Base-by-base conservation (phyloP, 2,888 invertebrate genomes). In the Lymantria dispar region DNA sequence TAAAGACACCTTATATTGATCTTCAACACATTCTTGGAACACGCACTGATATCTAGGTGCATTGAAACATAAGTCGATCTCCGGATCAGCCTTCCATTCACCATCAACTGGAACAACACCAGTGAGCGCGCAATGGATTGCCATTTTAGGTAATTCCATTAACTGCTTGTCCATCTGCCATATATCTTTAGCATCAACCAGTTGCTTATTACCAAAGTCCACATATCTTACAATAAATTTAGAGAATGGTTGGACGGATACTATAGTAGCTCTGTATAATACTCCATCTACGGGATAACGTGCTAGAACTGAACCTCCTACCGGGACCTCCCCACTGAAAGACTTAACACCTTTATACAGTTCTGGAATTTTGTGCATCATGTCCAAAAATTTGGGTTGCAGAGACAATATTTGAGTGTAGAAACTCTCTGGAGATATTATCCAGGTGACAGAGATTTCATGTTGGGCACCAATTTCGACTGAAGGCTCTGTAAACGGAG, bases 191-290 rank as follows among this genome's bases (percentile, higher is more conserved):
- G 89, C 86, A 43, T 93, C 92, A 0, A 96, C 94, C 0, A 93
- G 84, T 39, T 94, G 93, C 50, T 92, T 92, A 69, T 96, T 96
- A 3, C 96, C 96, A 65, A 95, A 96, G 79, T 96, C 96, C 0
- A 96, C 92, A 70, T 95, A 96, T 29, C 93, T 92, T 0, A 96
- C 95, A 50, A 94, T 92, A 75, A 93, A 94, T 63, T 93, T 93
- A 0, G 92, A 91, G 40, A 90, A 80, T 57, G 92, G 91, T 53
- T 93, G 92, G 41, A 92, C 88, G 3, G 93, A 91, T 0, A 94
- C 74, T 0, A 96, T 86, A 36, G 93, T 92, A 0, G 95, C 96
- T 45, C 96, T 88, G 74, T 96, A 95, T 13, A 96, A 77, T 2
- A 94, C 94, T 10, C 93, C 93, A 68, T 96, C 96, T 41, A 94